Conservation (phyloP, 1,140 invertebrate genomes). For the Caenorhabditis briggsae region DNA sequence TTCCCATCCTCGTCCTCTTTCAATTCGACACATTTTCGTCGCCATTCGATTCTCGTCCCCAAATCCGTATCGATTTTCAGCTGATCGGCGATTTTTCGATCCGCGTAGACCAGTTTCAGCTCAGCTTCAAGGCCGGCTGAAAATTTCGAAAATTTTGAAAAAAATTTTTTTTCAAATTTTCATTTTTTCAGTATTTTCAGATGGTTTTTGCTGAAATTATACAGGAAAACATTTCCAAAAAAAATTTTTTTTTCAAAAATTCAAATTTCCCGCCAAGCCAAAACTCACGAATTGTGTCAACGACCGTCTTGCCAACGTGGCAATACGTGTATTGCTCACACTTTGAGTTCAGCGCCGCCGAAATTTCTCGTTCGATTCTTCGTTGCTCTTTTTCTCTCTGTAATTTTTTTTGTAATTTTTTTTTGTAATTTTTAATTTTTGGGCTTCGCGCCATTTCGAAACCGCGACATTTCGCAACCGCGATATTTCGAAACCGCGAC, state of each 20-base stretch:
- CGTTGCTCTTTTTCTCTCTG: slow-evolving; percentile 47
- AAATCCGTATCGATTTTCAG: slow-evolving; percentile 18
- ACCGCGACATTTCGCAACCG: too few species aligned
- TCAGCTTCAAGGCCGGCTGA: slow-evolving; percentile 23
- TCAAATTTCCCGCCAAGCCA: neutral
- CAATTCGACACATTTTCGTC: slow-evolving; percentile 51
- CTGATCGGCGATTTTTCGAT: slow-evolving; percentile 49
- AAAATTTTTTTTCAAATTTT: too few species aligned
- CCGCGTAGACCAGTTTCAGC: neutral
- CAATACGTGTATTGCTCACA: slow-evolving; percentile 52
- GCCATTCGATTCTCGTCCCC: slow-evolving; percentile 42
- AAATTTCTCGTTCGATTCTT: slow-evolving; percentile 51
- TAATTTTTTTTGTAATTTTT: neutral
- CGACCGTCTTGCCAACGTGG: slow-evolving; percentile 28
- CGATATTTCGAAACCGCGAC: too few species aligned
- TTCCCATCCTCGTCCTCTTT: neutral
- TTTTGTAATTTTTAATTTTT: neutral
- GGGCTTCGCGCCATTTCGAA: too few species aligned
- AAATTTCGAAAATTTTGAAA: neutral
- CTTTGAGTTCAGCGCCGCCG: slow-evolving; percentile 36
- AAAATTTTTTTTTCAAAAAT: neutral
- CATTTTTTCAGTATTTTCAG: too few species aligned
- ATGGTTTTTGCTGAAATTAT: neutral
- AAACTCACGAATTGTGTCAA: slow-evolving; percentile 26
- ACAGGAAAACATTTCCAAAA: too few species aligned